These are phyloP conservation scores for Nowickia ferox DNA, from an alignment of 2,888 invertebrate genomes.

Conservation along the genomic window DNA sequence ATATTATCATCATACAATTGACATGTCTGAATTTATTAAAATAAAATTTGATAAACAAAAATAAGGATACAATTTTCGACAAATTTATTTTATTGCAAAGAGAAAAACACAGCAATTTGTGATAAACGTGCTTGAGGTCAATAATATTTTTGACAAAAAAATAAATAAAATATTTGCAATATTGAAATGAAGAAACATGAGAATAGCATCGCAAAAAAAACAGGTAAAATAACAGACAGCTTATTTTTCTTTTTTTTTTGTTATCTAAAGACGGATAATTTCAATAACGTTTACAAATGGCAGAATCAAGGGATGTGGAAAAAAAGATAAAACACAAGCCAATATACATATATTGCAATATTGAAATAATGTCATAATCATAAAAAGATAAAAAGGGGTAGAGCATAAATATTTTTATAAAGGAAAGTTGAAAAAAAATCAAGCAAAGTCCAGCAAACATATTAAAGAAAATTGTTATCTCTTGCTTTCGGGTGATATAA, in stretches of 20 bases:
- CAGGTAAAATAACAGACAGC: constrained; percentile 62
- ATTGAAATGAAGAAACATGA: constrained; percentile 54
- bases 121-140: constrained; percentile 69
- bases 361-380: constrained; percentile 68
- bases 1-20: constrained; percentile 28
- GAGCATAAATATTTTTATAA: constrained; percentile 28
- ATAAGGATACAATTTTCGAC: constrained; percentile 44
- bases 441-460: constrained; percentile 33
- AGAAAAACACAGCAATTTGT: constrained; percentile 57
- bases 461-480: not conserved
- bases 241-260: constrained; percentile 17
- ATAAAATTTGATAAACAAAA: constrained; percentile 23
- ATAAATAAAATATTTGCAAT: constrained; percentile 51
- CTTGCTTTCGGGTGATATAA: no score
- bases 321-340: constrained; percentile 33
- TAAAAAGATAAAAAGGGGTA: constrained; percentile 62
- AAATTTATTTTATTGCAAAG: constrained; percentile 61
- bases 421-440: not conserved
- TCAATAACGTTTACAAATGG: constrained; percentile 2
- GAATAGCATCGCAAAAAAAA: constrained; percentile 19
- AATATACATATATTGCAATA: constrained; percentile 45
- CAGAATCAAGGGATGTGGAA: constrained; percentile 33
- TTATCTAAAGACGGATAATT: constrained; percentile 38
- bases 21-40: constrained; percentile 37
- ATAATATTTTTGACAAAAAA: constrained; percentile 52